Evolutionary conservation across 2,797 vertebrate genomes (phyloP), one percentile per base, ranked within the genome.

Genomic region (Aselliscus stoliczkanus): DNA sequence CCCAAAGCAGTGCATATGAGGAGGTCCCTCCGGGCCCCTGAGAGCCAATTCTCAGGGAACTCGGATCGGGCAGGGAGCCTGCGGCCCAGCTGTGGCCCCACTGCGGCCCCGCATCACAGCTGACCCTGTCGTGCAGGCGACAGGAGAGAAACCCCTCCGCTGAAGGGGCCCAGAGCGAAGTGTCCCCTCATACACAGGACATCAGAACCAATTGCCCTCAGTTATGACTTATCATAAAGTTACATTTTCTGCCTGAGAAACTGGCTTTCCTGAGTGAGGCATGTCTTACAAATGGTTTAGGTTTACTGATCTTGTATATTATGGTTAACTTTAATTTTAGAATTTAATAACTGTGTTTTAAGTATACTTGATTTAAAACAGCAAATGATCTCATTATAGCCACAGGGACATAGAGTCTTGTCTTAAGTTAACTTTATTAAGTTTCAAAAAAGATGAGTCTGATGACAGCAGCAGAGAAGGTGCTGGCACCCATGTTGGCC

Each of bases 401-500:
- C 6, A n/a, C 6, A n/a, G 18, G 1, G 44, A 39, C 10, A 12
- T 50, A 13, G 13, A 44, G 14, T 4, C 1, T 67, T 20, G 12
- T 20, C 80, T 56, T 23, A 34, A 10, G 15, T 42, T 2, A 17
- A 70, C 29, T 62, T 25, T 18, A 52, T 65, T 34, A 25, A 21
- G 17, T 62, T 31, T 31, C 9, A 50, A 14, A 50, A 50, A 37
- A 60, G 18, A 9, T 6, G n/a, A 14, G 27, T 37, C 25, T 42
- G 0, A 37, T 11, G 21, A 27, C 20, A 56, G 0, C 1, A 39
- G 58, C 27, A 13, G 21, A 20, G 2, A 10, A 5, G 31, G 9
- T 2, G 8, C 6, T 0, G 29, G 18, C 0, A 0, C 15, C 15
- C 1, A 44, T 7, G 2, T 0, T 1, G 11, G 65, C 37, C 0